A percentile compares a stretch with the other conserved stretches of the same genome.
Conservation (phyloP, 2,888 invertebrate species). For the Xanthia icteritia region DNA sequence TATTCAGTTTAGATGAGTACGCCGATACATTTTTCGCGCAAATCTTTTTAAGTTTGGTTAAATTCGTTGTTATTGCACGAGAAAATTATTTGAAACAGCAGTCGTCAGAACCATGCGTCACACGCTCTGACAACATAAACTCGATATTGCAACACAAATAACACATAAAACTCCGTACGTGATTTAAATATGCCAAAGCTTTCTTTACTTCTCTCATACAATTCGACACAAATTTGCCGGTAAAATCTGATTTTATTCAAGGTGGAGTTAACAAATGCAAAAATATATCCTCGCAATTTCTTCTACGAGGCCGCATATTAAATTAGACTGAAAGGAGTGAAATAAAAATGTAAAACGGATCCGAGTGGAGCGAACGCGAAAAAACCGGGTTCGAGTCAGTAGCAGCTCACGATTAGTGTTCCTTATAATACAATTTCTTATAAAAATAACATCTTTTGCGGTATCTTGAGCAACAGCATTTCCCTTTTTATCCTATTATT, state of each 20-base stretch:
- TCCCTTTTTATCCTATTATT: slow-evolving; percentile 59
- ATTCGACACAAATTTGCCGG: slow-evolving; percentile 73
- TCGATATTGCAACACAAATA: slow-evolving; percentile 60
- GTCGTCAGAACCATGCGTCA: background rate
- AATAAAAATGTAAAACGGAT: slow-evolving; percentile 85
- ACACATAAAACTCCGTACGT: slow-evolving; percentile 54
- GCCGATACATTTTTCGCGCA: slow-evolving; percentile 53
- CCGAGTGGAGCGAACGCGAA: slow-evolving; percentile 77
- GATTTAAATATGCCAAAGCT: slow-evolving; percentile 59
- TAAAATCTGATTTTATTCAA: slow-evolving; percentile 81
- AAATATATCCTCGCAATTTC: slow-evolving; percentile 84
- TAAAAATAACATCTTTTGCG: slow-evolving; percentile 59
- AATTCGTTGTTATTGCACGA: background rate
- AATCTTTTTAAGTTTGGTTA: slow-evolving; percentile 28
- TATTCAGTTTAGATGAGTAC: slow-evolving; percentile 74
- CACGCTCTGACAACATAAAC: slow-evolving; percentile 21
- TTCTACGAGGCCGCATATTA: slow-evolving; percentile 85
- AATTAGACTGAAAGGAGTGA: slow-evolving; percentile 86
- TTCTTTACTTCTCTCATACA: slow-evolving; percentile 68
- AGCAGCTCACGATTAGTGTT: slow-evolving; percentile 68
- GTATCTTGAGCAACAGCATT: slow-evolving; percentile 61
- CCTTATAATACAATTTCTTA: slow-evolving; percentile 63
- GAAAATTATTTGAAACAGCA: slow-evolving; percentile 3
- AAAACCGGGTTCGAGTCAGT: slow-evolving; percentile 74
- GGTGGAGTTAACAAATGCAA: slow-evolving; percentile 82